Evolutionary conservation across 2,113 vertebrate genomes (phyloP).

Genomic region (Syngnathoides biaculeatus): DNA sequence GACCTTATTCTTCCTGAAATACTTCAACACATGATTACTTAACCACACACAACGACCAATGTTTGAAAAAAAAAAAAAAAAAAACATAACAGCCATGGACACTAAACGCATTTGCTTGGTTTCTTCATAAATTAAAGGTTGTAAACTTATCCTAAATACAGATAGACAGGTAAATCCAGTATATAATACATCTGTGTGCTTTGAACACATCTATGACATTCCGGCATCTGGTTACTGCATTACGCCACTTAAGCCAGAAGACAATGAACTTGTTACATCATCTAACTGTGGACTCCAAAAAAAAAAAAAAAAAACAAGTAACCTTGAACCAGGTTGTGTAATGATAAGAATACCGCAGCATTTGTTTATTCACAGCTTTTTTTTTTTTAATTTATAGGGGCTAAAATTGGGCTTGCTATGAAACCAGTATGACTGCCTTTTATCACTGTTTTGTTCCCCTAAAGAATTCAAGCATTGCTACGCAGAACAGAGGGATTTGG

Average conservation of each 20-base stretch:
- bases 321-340: conserved; percentile 29
- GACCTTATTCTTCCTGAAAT: neutral
- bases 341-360: conserved; percentile 19
- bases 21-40: neutral
- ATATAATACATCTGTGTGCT: too few species aligned
- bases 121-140: neutral
- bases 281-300: neutral
- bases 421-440: conserved; percentile 2
- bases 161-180: neutral
- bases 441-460: neutral
- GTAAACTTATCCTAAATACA: neutral
- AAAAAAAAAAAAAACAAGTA: conserved; percentile 1
- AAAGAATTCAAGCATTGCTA: conserved; percentile 13
- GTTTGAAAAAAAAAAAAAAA: neutral
- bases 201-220: neutral
- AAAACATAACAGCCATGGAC: neutral
- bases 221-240: neutral
- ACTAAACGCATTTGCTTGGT: neutral
- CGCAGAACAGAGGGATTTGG: conserved; percentile 14
- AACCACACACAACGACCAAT: neutral
- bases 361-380: conserved; percentile 15
- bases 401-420: neutral
- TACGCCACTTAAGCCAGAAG: conserved; percentile 5
- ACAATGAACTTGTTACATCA: conserved; percentile 40
- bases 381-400: conserved; percentile 13